Evolutionary conservation across 2,113 vertebrate genomes (phyloP).

Genomic region (Oncorhynchus keta): DNA sequence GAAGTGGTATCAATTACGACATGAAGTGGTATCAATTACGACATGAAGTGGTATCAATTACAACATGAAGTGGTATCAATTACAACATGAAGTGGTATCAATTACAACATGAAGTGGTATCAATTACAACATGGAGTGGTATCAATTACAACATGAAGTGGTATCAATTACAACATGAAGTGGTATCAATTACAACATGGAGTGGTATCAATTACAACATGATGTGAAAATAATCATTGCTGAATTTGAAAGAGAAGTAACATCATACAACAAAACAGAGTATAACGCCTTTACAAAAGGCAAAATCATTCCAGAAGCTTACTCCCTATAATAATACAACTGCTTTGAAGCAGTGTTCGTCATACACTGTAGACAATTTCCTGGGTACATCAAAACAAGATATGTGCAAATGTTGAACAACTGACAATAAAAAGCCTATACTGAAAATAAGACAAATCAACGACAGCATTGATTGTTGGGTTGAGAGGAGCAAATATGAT

Average conservation of each 20-base stretch:
- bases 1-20: constrained; percentile 7
- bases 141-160: constrained; percentile 2
- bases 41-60: constrained; percentile 13
- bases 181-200: constrained; percentile 11
- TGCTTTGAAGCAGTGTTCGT: not conserved
- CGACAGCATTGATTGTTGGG: not conserved
- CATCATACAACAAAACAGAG: not conserved
- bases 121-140: constrained; percentile 9
- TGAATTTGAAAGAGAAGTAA: not conserved
- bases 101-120: constrained; percentile 1
- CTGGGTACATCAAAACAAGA: not conserved
- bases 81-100: constrained; percentile 17
- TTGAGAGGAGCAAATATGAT: not conserved
- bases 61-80: constrained; percentile 11
- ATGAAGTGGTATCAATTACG: constrained; percentile 7
- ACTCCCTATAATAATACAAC: not conserved
- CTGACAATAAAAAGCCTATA: not conserved
- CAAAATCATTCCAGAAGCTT: not conserved
- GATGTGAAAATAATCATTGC: constrained; percentile 3
- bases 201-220: constrained; percentile 5
- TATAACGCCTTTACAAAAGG: constrained; percentile 38
- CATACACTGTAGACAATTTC: constrained; percentile 22
- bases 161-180: constrained; percentile 10
- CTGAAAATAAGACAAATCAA: not conserved
- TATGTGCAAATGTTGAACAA: constrained; percentile 22